Conservation (phyloP, 2,888 invertebrate species). For the Mantis religiosa region DNA sequence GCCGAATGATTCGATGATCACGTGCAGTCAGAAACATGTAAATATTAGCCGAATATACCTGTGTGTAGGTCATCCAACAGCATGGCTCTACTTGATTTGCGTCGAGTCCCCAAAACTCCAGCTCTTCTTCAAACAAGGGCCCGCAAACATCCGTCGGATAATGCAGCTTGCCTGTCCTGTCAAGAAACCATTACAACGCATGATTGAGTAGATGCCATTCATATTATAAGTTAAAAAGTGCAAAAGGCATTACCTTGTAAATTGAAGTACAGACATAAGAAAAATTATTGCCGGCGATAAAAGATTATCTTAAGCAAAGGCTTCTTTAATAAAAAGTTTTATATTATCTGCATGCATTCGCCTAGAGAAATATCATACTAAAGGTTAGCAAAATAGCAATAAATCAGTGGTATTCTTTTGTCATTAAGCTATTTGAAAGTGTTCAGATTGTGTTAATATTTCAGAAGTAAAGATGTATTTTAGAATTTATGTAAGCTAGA, state of each 20-base stretch:
- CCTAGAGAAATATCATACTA: too few relatives aligned
- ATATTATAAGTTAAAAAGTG: not conserved
- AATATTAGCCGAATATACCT: slow-evolving; percentile 52
- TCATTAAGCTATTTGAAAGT: too few relatives aligned
- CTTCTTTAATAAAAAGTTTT: too few relatives aligned
- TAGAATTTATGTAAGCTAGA: too few relatives aligned
- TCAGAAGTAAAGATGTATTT: too few relatives aligned
- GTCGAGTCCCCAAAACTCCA: slow-evolving; percentile 99
- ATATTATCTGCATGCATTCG: too few relatives aligned
- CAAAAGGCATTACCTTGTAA: not conserved
- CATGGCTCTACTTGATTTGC: slow-evolving; percentile 99
- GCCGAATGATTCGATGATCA: too few relatives aligned
- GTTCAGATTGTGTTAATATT: too few relatives aligned
- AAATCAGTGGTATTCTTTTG: too few relatives aligned
- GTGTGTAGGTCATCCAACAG: slow-evolving; percentile 99
- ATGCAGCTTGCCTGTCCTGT: slow-evolving; percentile 93
- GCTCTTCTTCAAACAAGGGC: slow-evolving; percentile 96
- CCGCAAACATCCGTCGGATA: slow-evolving; percentile 99
- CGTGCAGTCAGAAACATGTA: too few relatives aligned
- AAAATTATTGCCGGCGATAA: not conserved
- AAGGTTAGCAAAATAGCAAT: too few relatives aligned
- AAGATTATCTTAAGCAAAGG: too few relatives aligned
- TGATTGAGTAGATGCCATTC: not conserved
- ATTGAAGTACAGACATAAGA: not conserved
- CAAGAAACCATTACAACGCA: slow-evolving; percentile 32